These are phyloP conservation scores for Drosophila anomalipes DNA, from an alignment of 2,888 invertebrate species.

Conservation along the genomic window DNA sequence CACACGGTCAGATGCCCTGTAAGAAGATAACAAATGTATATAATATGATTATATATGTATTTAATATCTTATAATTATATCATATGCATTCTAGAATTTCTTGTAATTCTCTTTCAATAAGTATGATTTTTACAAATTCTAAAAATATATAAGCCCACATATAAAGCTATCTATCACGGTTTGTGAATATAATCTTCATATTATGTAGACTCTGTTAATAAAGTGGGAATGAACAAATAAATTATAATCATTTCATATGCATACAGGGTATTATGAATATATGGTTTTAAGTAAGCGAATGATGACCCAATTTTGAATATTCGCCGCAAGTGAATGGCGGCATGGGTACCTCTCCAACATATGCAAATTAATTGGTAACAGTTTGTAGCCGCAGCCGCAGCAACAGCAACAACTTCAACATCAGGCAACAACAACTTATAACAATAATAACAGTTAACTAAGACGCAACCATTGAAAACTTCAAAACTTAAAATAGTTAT, in stretches of 20 bases:
- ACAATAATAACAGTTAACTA: constrained; percentile 47
- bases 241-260: background rate
- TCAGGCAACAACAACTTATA: constrained; percentile 28
- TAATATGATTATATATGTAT: background rate
- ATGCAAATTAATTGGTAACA: constrained; percentile 80
- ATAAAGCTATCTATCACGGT: background rate
- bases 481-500: constrained; percentile 54
- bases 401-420: constrained; percentile 22
- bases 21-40: background rate
- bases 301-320: constrained; percentile 63
- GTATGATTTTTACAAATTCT: background rate
- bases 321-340: constrained; percentile 69
- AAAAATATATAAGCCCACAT: background rate
- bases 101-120: background rate
- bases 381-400: constrained; percentile 52
- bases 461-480: constrained; percentile 54
- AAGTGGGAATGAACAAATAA: background rate
- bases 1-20: background rate
- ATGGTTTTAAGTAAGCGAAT: constrained; percentile 39
- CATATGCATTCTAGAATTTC: background rate
- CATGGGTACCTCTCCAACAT: constrained; percentile 53
- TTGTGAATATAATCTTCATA: background rate
- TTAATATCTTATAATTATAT: background rate
- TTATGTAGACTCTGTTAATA: background rate
- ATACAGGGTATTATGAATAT: constrained; percentile 35